These are phyloP conservation scores for Lithobates pipiens DNA, from an alignment of 2,797 vertebrate genomes.

Conservation along the genomic window DNA sequence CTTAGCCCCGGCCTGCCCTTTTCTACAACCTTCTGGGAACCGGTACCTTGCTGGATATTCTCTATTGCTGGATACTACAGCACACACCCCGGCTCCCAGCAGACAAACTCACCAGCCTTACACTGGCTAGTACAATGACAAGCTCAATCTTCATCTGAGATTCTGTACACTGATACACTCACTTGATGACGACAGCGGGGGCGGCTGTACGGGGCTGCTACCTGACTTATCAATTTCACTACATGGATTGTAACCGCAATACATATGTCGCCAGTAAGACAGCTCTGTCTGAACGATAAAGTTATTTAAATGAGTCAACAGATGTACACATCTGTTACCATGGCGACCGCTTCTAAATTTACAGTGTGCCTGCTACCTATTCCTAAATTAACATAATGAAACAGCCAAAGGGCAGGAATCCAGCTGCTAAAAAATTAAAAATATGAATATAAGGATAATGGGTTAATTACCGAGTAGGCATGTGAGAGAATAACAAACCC, in stretches of 20 bases:
- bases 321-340: slow-evolving; percentile 53
- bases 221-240: background rate
- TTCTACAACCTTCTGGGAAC: no score
- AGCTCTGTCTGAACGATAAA: slow-evolving; percentile 7
- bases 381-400: slow-evolving; percentile 46
- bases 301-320: slow-evolving; percentile 33
- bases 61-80: no score
- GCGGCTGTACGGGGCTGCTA: no score
- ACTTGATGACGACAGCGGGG: no score
- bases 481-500: slow-evolving; percentile 38
- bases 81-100: no score
- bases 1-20: no score
- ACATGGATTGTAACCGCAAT: background rate
- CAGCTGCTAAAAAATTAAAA: slow-evolving; percentile 53
- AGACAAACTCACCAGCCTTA: no score
- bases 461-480: slow-evolving; percentile 49
- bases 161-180: background rate
- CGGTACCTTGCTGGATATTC: no score
- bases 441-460: slow-evolving; percentile 53
- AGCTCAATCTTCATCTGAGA: background rate
- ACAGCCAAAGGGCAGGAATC: slow-evolving; percentile 49
- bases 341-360: slow-evolving; percentile 37
- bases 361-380: slow-evolving; percentile 21
- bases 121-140: no score
- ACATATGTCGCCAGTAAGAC: slow-evolving; percentile 19